These are phyloP conservation scores for Cephalotes varians DNA, from an alignment of 2,888 invertebrate genomes.

Conservation along the genomic window DNA sequence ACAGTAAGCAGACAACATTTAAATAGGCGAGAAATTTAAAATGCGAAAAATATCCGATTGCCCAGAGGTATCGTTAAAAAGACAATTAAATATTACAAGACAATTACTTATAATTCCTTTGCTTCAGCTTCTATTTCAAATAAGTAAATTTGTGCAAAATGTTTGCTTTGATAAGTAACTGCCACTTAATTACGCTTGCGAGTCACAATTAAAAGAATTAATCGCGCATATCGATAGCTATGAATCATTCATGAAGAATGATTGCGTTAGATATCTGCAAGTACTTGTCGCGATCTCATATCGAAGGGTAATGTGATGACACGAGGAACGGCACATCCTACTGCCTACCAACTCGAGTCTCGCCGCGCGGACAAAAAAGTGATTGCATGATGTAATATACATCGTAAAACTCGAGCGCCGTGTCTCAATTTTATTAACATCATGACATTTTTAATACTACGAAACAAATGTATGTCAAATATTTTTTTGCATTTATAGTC, in stretches of 20 bases:
- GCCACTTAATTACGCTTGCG: background rate
- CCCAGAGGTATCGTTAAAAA: background rate
- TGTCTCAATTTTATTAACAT: background rate
- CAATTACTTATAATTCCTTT: background rate
- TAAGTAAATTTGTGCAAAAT: background rate
- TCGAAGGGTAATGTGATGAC: background rate
- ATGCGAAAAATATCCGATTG: background rate
- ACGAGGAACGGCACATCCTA: background rate
- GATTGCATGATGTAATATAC: background rate
- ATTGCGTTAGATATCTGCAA: background rate
- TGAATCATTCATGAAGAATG: background rate
- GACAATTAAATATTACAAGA: background rate
- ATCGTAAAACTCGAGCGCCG: no score
- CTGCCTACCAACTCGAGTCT: background rate
- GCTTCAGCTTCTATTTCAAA: background rate
- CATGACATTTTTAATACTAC: background rate
- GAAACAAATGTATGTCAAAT: background rate
- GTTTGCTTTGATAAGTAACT: background rate
- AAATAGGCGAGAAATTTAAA: background rate
- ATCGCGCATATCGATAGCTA: background rate
- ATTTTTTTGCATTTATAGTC: background rate
- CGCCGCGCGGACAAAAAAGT: background rate
- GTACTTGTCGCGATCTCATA: background rate
- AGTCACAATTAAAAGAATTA: conserved; percentile 2
- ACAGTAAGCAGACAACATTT: no score